Evolutionary conservation across 2,113 vertebrate genomes (phyloP).

Genomic region (Callaeas wilsoni): DNA sequence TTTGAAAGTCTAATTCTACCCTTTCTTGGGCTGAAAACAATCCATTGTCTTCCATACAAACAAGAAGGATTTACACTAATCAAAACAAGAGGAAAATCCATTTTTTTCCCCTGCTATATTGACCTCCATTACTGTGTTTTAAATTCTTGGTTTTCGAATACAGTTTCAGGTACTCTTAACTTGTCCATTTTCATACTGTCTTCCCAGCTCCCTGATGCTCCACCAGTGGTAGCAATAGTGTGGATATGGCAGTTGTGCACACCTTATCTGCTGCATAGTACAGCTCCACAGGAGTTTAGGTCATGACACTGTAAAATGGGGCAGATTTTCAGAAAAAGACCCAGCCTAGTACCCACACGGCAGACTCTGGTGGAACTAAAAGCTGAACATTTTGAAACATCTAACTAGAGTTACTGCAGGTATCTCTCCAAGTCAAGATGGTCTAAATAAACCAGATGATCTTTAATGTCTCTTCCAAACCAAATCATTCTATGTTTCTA

Average conservation of each 20-base stretch:
- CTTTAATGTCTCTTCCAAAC: neutral
- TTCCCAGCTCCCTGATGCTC: neutral
- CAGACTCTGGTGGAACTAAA: neutral
- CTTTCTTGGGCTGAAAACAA: neutral
- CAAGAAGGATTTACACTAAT: neutral
- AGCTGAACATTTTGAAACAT: neutral
- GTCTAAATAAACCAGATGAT: neutral
- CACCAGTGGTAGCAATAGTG: neutral
- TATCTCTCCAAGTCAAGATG: neutral
- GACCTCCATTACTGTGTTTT: neutral
- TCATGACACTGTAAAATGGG: neutral
- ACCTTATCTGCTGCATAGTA: neutral
- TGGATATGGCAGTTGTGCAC: neutral
- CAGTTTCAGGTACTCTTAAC: neutral
- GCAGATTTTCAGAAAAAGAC: neutral
- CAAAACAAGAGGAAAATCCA: neutral
- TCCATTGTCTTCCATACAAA: neutral
- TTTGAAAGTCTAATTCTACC: constrained; percentile 18
- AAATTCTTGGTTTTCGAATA: neutral
- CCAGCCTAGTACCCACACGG: neutral
- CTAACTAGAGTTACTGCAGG: neutral
- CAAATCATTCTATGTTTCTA: neutral
- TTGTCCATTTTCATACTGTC: neutral
- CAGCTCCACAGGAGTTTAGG: neutral
- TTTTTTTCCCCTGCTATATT: neutral